phyloP scores from a whole-genome alignment of 2,797 vertebrate species.

The Diplodus puntazzo region DNA sequence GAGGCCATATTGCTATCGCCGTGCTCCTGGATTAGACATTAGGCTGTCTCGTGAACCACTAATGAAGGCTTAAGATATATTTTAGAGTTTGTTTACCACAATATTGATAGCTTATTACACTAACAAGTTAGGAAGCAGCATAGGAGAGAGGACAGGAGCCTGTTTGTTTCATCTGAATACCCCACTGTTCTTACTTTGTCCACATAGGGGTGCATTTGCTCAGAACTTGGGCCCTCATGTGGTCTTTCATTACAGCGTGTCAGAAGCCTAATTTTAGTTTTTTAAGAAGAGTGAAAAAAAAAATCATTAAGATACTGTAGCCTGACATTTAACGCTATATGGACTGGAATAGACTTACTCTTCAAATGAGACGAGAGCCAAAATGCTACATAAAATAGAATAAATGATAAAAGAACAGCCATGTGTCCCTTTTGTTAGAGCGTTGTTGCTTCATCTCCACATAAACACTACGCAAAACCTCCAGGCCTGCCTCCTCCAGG shows the following conservation, averaged over 20 bases:
- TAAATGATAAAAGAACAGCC: not conserved
- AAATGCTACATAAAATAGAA: not conserved
- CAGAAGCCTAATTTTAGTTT: slow-evolving; percentile 33
- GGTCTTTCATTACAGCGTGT: slow-evolving; percentile 41
- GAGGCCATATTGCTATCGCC: slow-evolving; percentile 72
- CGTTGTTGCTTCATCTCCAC: not conserved
- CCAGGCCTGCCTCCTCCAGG: not conserved
- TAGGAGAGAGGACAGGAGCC: slow-evolving; percentile 32
- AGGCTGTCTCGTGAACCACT: slow-evolving; percentile 42
- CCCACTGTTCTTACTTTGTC: slow-evolving; percentile 76
- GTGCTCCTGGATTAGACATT: slow-evolving; percentile 68
- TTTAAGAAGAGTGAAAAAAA: not conserved
- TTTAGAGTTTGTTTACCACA: slow-evolving; percentile 44
- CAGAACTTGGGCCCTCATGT: slow-evolving; percentile 50
- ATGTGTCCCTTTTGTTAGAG: not conserved
- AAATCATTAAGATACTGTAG: not conserved
- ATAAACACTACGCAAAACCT: slow-evolving; percentile 1
- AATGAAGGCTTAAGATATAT: slow-evolving; percentile 55
- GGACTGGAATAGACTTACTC: not conserved
- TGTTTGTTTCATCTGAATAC: slow-evolving; percentile 53
- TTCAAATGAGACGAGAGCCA: slow-evolving; percentile 14
- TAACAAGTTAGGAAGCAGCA: slow-evolving; percentile 31
- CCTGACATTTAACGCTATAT: not conserved
- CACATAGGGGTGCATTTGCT: slow-evolving; percentile 82
- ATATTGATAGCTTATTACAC: slow-evolving; percentile 40